Percentiles rank a stretch among this genome's conserved stretches.
Evolutionary conservation across 2,797 vertebrate genomes (phyloP).

Genomic region (Oryzias sinensis): DNA sequence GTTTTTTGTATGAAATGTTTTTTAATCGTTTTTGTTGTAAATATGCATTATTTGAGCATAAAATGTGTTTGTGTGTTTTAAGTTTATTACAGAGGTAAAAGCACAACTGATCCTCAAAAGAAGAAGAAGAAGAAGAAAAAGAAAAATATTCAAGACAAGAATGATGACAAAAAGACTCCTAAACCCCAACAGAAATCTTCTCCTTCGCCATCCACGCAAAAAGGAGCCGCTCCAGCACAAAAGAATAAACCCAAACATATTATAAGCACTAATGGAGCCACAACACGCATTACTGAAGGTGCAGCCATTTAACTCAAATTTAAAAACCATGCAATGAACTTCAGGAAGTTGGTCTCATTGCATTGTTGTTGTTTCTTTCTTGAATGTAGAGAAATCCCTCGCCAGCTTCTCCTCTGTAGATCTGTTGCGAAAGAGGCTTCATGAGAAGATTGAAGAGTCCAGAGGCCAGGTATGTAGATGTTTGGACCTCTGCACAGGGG

Average conservation of each 20-base stretch:
- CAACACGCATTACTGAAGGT: constrained; percentile 52
- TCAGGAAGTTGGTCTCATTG: not conserved
- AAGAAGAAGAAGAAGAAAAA: constrained; percentile 77
- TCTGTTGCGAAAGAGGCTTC: constrained; percentile 85
- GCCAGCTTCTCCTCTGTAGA: constrained; percentile 79
- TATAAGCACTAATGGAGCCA: constrained; percentile 27
- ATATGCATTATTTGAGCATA: too few species aligned
- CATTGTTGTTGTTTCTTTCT: not conserved
- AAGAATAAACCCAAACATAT: constrained; percentile 16
- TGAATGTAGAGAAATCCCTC: constrained; percentile 57
- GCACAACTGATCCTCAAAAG: constrained; percentile 54
- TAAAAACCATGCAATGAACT: not conserved
- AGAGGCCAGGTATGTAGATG: constrained; percentile 82
- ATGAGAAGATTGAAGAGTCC: constrained; percentile 89
- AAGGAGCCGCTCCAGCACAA: constrained; percentile 12
- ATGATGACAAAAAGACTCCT: constrained; percentile 30
- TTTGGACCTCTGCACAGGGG: not conserved
- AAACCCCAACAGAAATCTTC: constrained; percentile 38
- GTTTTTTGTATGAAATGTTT: not conserved
- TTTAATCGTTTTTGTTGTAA: not conserved
- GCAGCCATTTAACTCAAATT: not conserved
- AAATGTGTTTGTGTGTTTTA: constrained; percentile 20
- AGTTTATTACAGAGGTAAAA: constrained; percentile 72
- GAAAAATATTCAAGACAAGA: constrained; percentile 61
- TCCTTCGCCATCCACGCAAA: constrained; percentile 29